These are phyloP conservation scores for Blera fallax DNA, from an alignment of 2,888 invertebrate genomes.

Conservation along the genomic window DNA sequence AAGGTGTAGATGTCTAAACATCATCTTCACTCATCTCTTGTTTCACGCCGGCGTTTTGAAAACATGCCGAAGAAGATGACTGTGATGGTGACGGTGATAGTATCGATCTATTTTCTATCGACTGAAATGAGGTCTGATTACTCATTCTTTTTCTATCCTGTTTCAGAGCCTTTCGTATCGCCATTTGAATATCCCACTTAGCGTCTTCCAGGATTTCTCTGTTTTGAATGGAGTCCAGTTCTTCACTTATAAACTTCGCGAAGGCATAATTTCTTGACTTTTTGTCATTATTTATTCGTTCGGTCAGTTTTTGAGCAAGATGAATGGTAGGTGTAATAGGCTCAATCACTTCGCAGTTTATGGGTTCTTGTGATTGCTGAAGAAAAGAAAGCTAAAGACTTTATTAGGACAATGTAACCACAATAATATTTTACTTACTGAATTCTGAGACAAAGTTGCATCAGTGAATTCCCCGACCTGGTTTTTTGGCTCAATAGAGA, in stretches of 20 bases:
- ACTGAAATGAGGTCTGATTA: neutral
- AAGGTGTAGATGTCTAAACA: neutral
- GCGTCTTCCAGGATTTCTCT: constrained; percentile 10
- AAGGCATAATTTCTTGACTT: neutral
- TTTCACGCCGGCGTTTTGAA: neutral
- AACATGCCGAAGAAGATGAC: neutral
- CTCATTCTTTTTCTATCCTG: neutral
- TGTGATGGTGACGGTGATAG: constrained; percentile 12
- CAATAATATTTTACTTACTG: neutral
- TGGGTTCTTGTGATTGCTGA: neutral
- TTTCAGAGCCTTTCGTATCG: constrained; percentile 10
- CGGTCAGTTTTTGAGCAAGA: neutral
- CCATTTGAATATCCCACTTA: constrained; percentile 25
- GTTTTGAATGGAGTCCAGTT: constrained; percentile 15
- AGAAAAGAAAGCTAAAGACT: neutral
- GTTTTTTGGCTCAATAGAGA: neutral
- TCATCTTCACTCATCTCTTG: constrained; percentile 8
- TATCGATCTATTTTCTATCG: neutral
- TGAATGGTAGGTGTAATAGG: neutral
- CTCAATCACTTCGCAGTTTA: neutral
- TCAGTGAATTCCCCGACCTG: neutral
- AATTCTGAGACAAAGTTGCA: neutral
- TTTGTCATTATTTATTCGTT: neutral
- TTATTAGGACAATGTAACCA: neutral
- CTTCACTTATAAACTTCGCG: constrained; percentile 6